phyloP scores from a whole-genome alignment of 2,113 vertebrate genomes.

The Ictalurus furcatus region DNA sequence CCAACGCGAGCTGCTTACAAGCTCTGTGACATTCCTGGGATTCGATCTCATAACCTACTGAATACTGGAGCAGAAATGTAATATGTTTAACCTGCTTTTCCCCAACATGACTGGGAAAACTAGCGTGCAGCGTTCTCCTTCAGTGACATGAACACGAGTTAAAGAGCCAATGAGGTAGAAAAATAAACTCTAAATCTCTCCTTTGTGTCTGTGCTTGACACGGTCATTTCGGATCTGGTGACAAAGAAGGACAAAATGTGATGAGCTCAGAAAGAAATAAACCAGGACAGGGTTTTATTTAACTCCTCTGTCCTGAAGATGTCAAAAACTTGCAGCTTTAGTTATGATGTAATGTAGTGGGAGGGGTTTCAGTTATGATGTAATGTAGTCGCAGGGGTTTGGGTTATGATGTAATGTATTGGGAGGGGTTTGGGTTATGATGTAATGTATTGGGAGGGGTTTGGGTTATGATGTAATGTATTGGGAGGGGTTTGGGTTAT shows the following conservation, averaged over 20 bases:
- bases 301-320: background rate
- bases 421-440: no score
- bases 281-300: background rate
- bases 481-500: no score
- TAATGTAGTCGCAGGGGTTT: no score
- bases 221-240: background rate
- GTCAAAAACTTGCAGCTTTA: background rate
- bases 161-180: background rate
- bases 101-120: background rate
- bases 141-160: background rate
- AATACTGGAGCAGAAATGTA: background rate
- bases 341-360: background rate
- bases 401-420: no score
- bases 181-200: slow-evolving; percentile 7
- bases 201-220: background rate
- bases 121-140: background rate
- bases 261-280: background rate
- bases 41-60: background rate
- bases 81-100: background rate
- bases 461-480: no score
- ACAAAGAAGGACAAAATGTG: background rate
- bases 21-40: background rate
- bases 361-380: background rate
- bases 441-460: no score
- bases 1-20: background rate